Conservation (phyloP, 2,797 vertebrate genomes). For the Basileuterus tristriatus region DNA sequence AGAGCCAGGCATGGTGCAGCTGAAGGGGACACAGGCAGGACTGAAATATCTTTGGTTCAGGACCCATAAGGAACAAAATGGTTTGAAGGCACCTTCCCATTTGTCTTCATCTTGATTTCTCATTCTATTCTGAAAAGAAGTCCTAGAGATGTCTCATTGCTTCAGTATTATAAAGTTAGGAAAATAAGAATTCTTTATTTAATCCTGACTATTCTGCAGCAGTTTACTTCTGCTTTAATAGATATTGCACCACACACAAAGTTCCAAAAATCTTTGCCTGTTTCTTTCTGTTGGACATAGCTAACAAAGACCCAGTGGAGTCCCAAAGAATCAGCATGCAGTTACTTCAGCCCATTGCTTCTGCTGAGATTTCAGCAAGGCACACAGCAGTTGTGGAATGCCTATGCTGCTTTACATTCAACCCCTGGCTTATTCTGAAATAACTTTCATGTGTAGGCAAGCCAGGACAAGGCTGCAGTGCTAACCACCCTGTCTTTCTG, state of each 20-base stretch:
- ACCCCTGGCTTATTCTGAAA: constrained; percentile 6
- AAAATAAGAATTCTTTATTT: neutral
- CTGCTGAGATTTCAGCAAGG: neutral
- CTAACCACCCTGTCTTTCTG: constrained; percentile 2
- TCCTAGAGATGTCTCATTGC: neutral
- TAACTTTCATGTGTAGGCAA: constrained; percentile 37
- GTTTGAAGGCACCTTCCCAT: neutral
- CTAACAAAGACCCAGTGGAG: neutral
- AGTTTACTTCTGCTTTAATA: neutral
- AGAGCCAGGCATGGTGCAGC: neutral
- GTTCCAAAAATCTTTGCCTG: neutral
- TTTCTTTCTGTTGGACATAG: neutral
- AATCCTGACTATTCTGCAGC: neutral
- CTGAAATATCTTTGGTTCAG: neutral
- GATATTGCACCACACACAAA: neutral
- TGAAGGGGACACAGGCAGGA: neutral
- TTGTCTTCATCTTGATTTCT: neutral
- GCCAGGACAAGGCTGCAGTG: constrained; percentile 30
- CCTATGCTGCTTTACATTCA: neutral
- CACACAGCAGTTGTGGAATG: neutral
- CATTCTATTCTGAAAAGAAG: neutral
- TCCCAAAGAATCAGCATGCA: neutral
- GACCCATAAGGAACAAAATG: neutral
- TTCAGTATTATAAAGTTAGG: neutral
- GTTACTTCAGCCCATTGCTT: neutral